Conservation (phyloP, 2,888 invertebrate species). For the Sarcophaga rosellei region DNA sequence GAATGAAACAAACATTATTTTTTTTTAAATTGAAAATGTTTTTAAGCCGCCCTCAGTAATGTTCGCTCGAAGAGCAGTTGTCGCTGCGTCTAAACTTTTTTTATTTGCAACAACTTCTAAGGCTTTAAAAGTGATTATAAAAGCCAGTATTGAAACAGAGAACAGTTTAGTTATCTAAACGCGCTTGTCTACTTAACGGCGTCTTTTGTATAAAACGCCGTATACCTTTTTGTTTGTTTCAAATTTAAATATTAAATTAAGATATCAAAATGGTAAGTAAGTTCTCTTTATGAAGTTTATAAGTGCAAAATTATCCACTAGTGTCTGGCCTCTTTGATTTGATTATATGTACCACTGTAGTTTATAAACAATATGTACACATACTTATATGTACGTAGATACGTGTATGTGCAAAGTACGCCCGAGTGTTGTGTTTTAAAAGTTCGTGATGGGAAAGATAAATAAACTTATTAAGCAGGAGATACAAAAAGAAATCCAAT, state of each 20-base stretch:
- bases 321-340: too few species aligned
- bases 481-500: background rate
- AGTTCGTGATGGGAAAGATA: conserved; percentile 30
- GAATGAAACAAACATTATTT: conserved; percentile 47
- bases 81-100: conserved; percentile 16
- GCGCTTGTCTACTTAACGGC: conserved; percentile 50
- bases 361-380: too few species aligned
- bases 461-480: conserved; percentile 35
- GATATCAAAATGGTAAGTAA: conserved; percentile 63
- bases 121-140: conserved; percentile 55
- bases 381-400: too few species aligned
- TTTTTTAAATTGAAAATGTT: conserved; percentile 12
- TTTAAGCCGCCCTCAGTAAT: conserved; percentile 62
- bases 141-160: conserved; percentile 60
- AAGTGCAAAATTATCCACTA: conserved; percentile 10
- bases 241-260: conserved; percentile 7
- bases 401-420: background rate
- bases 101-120: conserved; percentile 54
- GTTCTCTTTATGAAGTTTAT: conserved; percentile 38
- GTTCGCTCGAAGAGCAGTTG: conserved; percentile 16
- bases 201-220: conserved; percentile 18
- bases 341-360: too few species aligned
- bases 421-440: background rate
- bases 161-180: conserved; percentile 60
- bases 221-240: conserved; percentile 21